These are phyloP conservation scores for Garra rufa DNA, from an alignment of 2,113 vertebrate species.

Conservation along the genomic window DNA sequence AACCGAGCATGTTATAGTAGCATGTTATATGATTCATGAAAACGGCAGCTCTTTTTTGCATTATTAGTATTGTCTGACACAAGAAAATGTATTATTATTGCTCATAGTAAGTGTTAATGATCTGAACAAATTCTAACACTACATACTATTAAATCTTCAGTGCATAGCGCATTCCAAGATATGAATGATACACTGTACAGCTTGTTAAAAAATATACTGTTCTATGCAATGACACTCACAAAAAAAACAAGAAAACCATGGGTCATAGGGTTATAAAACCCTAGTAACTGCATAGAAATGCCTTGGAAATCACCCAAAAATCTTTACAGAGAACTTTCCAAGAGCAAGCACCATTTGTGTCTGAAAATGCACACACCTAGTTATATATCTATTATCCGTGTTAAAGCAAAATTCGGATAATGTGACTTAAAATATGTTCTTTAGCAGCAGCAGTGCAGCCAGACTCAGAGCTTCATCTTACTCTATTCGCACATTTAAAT, in stretches of 20 bases:
- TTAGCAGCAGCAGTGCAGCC: neutral
- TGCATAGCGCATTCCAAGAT: neutral
- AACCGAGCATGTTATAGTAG: neutral
- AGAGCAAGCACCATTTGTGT: neutral
- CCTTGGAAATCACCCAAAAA: neutral
- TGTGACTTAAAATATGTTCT: neutral
- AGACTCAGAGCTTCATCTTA: slow-evolving; percentile 18
- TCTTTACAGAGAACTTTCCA: neutral
- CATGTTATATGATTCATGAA: neutral
- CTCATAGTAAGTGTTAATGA: neutral
- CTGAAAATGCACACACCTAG: neutral
- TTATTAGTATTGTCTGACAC: neutral
- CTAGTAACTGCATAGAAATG: neutral
- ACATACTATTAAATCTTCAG: neutral
- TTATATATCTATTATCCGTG: neutral
- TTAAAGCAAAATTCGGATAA: neutral
- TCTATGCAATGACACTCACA: neutral
- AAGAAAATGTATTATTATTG: neutral
- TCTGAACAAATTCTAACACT: neutral
- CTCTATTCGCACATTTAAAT: slow-evolving; percentile 44
- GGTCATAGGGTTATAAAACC: neutral
- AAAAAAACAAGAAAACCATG: neutral
- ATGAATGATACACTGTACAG: neutral
- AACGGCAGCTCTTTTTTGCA: neutral
- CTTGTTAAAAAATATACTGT: neutral